Percentiles rank a stretch among this genome's conserved stretches.
Evolutionary conservation across 2,888 invertebrate species (phyloP).

Genomic region (Malacosoma neustria): DNA sequence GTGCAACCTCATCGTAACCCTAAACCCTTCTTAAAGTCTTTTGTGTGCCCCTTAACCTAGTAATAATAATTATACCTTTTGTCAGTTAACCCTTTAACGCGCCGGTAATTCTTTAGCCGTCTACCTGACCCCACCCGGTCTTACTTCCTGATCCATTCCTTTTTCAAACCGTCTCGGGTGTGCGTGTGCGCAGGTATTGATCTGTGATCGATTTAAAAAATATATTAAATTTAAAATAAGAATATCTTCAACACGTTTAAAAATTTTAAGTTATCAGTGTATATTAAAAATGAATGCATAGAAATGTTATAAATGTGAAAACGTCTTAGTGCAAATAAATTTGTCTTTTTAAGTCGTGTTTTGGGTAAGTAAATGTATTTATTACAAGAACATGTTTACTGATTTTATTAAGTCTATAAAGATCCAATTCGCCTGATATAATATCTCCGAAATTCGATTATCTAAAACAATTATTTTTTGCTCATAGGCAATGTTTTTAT

Average conservation of each 20-base stretch:
- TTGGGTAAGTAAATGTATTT: too few relatives aligned
- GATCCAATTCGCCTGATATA: too few relatives aligned
- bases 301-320: too few relatives aligned
- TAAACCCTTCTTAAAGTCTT: slow-evolving; percentile 44
- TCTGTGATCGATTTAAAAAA: slow-evolving; percentile 25
- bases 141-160: slow-evolving; percentile 69
- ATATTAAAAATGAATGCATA: too few relatives aligned
- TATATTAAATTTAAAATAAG: background rate
- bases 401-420: too few relatives aligned
- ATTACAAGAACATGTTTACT: too few relatives aligned
- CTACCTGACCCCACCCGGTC: slow-evolving; percentile 63
- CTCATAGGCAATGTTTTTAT: too few relatives aligned
- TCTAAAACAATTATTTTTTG: too few relatives aligned
- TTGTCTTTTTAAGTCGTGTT: too few relatives aligned
- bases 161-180: slow-evolving; percentile 47
- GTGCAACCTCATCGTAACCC: slow-evolving; percentile 53
- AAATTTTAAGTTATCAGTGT: too few relatives aligned
- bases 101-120: slow-evolving; percentile 60
- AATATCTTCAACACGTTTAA: background rate
- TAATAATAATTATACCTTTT: slow-evolving; percentile 68
- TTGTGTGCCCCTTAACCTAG: slow-evolving; percentile 51
- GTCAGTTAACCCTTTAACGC: slow-evolving; percentile 68
- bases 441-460: too few relatives aligned
- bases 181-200: slow-evolving; percentile 59
- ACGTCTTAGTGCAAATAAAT: too few relatives aligned